Base-by-base conservation (phyloP, 2,113 vertebrate species). In the Oplegnathus fasciatus region DNA sequence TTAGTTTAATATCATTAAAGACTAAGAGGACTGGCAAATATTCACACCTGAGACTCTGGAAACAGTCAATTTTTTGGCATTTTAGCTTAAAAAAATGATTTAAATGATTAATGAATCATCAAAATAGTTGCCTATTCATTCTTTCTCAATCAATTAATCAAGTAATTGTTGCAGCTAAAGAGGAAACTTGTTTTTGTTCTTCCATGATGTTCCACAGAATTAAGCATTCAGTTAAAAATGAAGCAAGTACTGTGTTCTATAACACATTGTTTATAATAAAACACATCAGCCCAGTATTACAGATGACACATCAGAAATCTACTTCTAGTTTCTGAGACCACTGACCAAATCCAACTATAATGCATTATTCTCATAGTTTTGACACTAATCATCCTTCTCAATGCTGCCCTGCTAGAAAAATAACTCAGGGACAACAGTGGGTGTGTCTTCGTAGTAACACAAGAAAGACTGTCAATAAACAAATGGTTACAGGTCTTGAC, bases 371-470 rank as follows among this genome's bases (percentile, higher is more conserved):
- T 80, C 87, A 86, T 91, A 86, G 75, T 69, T 87, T 34, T 20
- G 20, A 22, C 42, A 76, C 90, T 88, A 90, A 80, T 92, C 87
- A 88, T 83, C 57, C 61, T 6, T 66, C 28, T 83, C 80, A 88
- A 61, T 83, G 75, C 30, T 87, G 87, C 86, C 40, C 71, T 88
- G 65, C 86, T 58, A 77, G 85, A 87, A 87, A 89, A 88, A 86
- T 76, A 75, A 82, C 67, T 85, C 26, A 0, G 52, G 34, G 40
- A 84, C 80, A 86, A 84, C 83, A 90, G 86, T 91, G 86, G 91
- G 91, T 88, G 91, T 94, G 93, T 89, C 91, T 60, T 65, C 1
- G 14, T 85, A 84, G 65, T 57, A 76, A 80, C 44, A 76, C 78
- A 67, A 62, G 48, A 89, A 67, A 85, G 18, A 86, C 69, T 73